A percentile compares a stretch with the other conserved stretches of the same genome.
These are phyloP conservation scores for Drosophila nikananu DNA, from an alignment of 1,140 invertebrate species.

Conservation along the genomic window DNA sequence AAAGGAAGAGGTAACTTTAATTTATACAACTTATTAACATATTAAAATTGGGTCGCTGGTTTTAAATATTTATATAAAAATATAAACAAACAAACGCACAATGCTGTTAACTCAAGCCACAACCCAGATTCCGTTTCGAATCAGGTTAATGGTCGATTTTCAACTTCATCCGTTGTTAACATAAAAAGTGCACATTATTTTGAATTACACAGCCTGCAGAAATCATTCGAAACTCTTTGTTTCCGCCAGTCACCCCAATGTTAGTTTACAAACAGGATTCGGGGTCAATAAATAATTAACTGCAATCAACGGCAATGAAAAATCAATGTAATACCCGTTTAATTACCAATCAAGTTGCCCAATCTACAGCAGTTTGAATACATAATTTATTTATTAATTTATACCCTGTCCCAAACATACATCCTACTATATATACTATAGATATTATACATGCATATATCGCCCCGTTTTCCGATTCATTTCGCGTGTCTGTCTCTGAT, in stretches of 20 bases:
- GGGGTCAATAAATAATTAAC: slow-evolving; percentile 42
- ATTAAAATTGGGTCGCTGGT: rapidly evolving
- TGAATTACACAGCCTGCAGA: neutral
- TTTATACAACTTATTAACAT: neutral
- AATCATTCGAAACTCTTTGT: neutral
- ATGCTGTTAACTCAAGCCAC: neutral
- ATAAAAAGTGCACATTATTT: neutral
- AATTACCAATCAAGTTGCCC: slow-evolving; percentile 41
- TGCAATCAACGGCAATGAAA: slow-evolving; percentile 34
- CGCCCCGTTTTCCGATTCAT: slow-evolving; percentile 42
- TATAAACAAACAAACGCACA: neutral
- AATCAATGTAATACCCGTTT: slow-evolving; percentile 37
- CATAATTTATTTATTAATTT: slow-evolving; percentile 56
- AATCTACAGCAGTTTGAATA: slow-evolving; percentile 50
- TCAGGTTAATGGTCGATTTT: too few species aligned
- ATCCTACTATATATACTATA: slow-evolving; percentile 18
- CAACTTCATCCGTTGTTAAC: neutral
- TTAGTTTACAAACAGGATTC: slow-evolving; percentile 10
- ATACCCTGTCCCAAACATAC: slow-evolving; percentile 31
- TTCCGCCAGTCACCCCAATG: neutral
- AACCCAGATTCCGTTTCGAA: neutral
- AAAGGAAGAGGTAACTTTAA: rapidly evolving
- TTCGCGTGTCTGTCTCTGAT: slow-evolving; percentile 46
- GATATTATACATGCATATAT: slow-evolving; percentile 24
- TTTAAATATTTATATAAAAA: neutral